Base-by-base conservation (phyloP, 2,888 invertebrate species). In the Nemapogon koenigi region DNA sequence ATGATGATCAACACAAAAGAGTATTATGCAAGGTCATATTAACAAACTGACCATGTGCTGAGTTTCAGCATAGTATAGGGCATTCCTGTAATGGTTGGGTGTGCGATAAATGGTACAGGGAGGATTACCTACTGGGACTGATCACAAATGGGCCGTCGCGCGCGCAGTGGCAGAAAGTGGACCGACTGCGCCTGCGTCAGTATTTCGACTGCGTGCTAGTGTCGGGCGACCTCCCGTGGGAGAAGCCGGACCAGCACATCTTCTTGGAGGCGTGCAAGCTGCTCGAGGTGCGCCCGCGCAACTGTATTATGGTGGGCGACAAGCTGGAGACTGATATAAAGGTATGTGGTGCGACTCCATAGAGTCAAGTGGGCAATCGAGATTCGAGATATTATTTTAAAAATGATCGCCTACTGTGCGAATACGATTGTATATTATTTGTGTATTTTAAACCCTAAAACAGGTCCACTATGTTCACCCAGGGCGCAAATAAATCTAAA, bases 121-220 rank as follows among this genome's bases (percentile, higher is more conserved):
- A 85, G 62, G 84, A 86, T 57, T 93, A 90, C 64, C 81, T 86
- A 49, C 76, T 93, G 51, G 91, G 87, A 48, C 79, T 94, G 52
- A 90, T 93, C 57, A 91, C 92, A 49, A 94, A 94, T 67, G 93
- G 93, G 33, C 89, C 92, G 8, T 91, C 92, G 41, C 84, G 86
- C 45, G 88, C 90, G 22, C 93, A 94, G 68, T 92, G 93, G 91
- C 93, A 94, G 76, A 94, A 94, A 75, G 83, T 94, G 46, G 81
- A 85, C 43, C 83, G 83, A 47, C 79, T 91, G 46, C 82, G 84
- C 37, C 78, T 91, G 30, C 81, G 83, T 49, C 81, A 83, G 51
- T 87, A 85, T 69, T 92, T 92, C 67, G 90, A 91, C 70, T 83
- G 88, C 52, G 83, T 91, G 55, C 75, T 91, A 51, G 90, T 93